A percentile compares a stretch with the other conserved stretches of the same genome.
phyloP scores from a whole-genome alignment of 2,113 vertebrate species.

The Cyprinodon brontotheroides region DNA sequence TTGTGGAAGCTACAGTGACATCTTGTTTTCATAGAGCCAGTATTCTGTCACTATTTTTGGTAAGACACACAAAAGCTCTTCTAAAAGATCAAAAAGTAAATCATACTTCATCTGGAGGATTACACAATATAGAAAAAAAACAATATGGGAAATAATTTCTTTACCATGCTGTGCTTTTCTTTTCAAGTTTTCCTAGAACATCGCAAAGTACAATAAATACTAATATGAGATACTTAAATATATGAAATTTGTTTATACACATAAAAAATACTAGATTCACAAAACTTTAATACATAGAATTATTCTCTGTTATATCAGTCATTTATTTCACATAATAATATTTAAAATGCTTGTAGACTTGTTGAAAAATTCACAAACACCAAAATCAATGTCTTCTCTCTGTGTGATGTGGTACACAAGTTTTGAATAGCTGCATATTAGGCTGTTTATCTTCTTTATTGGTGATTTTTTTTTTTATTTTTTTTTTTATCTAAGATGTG shows the following conservation, averaged over 20 bases:
- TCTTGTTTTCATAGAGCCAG: no score
- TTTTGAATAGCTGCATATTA: not conserved
- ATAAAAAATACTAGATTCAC: not conserved
- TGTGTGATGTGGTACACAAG: not conserved
- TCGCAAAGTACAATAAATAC: not conserved
- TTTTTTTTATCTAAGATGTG: not conserved
- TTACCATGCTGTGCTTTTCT: not conserved
- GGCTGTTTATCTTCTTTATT: not conserved
- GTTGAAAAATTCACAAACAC: not conserved
- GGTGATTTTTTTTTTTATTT: no score
- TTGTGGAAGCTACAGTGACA: no score
- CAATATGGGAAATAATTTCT: not conserved
- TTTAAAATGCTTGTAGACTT: not conserved
- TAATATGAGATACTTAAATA: not conserved
- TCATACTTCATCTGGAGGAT: not conserved
- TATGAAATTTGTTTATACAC: not conserved
- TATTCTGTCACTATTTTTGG: no score
- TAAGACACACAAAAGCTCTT: no score
- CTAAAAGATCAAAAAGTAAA: not conserved
- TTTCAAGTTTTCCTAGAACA: not conserved
- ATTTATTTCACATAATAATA: not conserved
- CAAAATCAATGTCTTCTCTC: not conserved
- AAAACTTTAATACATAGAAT: not conserved
- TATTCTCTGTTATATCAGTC: not conserved
- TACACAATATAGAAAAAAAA: not conserved